These are phyloP conservation scores for Leptinotarsa peninsularis DNA, from an alignment of 2,888 invertebrate species.

Conservation along the genomic window DNA sequence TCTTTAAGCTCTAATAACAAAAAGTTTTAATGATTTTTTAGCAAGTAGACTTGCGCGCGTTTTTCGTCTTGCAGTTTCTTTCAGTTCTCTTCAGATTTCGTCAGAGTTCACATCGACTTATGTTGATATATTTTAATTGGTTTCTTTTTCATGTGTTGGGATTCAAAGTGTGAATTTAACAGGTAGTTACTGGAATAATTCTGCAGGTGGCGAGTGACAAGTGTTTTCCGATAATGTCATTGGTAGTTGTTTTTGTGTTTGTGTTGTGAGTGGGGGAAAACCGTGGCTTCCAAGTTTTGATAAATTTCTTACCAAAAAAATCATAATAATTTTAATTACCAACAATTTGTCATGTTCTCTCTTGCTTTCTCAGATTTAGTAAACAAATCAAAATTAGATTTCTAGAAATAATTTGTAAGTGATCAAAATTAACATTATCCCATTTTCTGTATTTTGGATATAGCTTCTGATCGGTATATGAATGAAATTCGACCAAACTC, in stretches of 20 bases:
- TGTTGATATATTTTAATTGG: not conserved
- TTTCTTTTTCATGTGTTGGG: not conserved
- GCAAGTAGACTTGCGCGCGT: conserved; percentile 62
- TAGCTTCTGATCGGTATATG: too few relatives aligned
- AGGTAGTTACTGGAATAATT: not conserved
- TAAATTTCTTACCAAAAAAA: not conserved
- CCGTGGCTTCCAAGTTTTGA: not conserved
- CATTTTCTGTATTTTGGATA: too few relatives aligned
- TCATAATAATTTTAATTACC: not conserved
- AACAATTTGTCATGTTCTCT: not conserved
- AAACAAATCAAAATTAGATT: too few relatives aligned
- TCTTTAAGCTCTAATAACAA: conserved; percentile 64
- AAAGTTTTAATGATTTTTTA: conserved; percentile 66
- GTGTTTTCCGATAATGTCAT: conserved; percentile 4
- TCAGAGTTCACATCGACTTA: conserved; percentile 23
- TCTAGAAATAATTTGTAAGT: too few relatives aligned
- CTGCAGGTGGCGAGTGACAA: not conserved
- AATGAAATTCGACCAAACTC: too few relatives aligned
- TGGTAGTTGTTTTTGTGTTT: not conserved
- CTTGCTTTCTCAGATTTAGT: too few relatives aligned
- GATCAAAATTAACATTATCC: too few relatives aligned
- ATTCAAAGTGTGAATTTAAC: not conserved
- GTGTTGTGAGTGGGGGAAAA: not conserved
- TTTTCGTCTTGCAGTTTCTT: conserved; percentile 57
- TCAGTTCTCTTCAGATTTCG: conserved; percentile 48